phyloP scores from a whole-genome alignment of 2,888 invertebrate genomes.

The Congeria kusceri region DNA sequence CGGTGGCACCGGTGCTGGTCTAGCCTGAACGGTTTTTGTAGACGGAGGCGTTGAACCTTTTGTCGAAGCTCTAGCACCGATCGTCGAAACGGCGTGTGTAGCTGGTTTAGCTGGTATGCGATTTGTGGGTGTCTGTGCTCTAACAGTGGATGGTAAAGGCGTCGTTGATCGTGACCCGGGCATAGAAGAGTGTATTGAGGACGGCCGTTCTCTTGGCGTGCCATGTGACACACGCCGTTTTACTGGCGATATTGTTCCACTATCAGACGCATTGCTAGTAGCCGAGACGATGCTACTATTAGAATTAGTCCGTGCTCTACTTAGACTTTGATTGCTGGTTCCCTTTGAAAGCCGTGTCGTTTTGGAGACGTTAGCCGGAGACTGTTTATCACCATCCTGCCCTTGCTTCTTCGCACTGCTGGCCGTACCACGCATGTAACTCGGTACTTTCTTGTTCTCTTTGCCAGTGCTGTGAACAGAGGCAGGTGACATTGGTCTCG shows the following conservation, averaged over 20 bases:
- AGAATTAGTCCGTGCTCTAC: conserved; percentile 63
- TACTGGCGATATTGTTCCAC: conserved; percentile 35
- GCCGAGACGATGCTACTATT: conserved; percentile 68
- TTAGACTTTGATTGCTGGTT: conserved; percentile 58
- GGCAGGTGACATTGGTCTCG: conserved; percentile 55
- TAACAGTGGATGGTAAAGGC: conserved; percentile 52
- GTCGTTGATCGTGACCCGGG: conserved; percentile 64
- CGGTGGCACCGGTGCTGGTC: conserved; percentile 40
- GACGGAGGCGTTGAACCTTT: conserved; percentile 24
- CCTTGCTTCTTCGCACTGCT: conserved; percentile 63
- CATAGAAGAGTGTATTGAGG: conserved; percentile 58
- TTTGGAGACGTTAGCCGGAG: conserved; percentile 33
- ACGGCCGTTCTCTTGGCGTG: conserved; percentile 53
- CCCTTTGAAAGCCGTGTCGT: conserved; percentile 47
- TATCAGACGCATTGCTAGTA: conserved; percentile 68
- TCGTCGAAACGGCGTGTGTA: conserved; percentile 53
- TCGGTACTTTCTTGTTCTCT: conserved; percentile 71
- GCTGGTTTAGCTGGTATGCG: conserved; percentile 55
- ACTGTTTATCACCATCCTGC: conserved; percentile 37
- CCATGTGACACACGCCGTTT: conserved; percentile 49
- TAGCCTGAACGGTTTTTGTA: conserved; percentile 41
- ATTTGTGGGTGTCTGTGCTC: conserved; percentile 61
- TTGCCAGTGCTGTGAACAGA: conserved; percentile 43
- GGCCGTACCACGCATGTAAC: conserved; percentile 78
- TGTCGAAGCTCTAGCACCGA: conserved; percentile 42